Evolutionary conservation across 64 coral and sea anemone genomes (phyloP), one percentile per base, ranked within the genome.

Genomic region (Pocillopora verrucosa): DNA sequence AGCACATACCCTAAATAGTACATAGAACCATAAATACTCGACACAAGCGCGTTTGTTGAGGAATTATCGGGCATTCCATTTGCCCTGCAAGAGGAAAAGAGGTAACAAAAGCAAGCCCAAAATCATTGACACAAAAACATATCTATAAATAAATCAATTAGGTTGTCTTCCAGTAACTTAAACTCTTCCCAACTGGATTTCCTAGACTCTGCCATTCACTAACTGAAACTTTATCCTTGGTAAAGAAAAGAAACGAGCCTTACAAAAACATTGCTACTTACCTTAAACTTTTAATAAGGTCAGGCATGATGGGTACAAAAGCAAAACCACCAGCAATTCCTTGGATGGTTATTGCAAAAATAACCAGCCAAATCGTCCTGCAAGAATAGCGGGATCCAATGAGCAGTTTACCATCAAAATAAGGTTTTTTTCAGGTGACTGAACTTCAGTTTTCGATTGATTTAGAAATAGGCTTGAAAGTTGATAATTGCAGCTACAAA

Each of bases 301-400:
- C 77, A 59, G 77, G 56, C 22, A 80, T 80, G 58, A 80, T 80
- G 24, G 77, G 56, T 22, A 80, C 77, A 60, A 80, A 80, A 15
- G 38, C 58, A 59, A 80, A 59, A 24, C 77, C 77, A 25, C 56
- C 56, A 9, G 1, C 22, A 10, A 80, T 13, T 13, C 77, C 77
- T 59, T 25, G 15, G 15, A 59, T 59, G 26, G 6, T 2, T 7
- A 80, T 51, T 17, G 22, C 9, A 13, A 30, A 34, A 60, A 0
- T 59, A 9, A 80, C 56, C 56, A 80, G 60, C 77, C 56, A 80
- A 9, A 80, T 2, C 0, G 58, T 80, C n/a, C 77, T 80, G 56
- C 56, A 80, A 80, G 41, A 51, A 51, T 51, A 80, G n/a, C 60
- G 34, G 12, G 17, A 76, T 73, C 69, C 69, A n/a, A 73, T 10